phyloP scores from a whole-genome alignment of 1,140 invertebrate genomes.

The Myzus persicae region DNA sequence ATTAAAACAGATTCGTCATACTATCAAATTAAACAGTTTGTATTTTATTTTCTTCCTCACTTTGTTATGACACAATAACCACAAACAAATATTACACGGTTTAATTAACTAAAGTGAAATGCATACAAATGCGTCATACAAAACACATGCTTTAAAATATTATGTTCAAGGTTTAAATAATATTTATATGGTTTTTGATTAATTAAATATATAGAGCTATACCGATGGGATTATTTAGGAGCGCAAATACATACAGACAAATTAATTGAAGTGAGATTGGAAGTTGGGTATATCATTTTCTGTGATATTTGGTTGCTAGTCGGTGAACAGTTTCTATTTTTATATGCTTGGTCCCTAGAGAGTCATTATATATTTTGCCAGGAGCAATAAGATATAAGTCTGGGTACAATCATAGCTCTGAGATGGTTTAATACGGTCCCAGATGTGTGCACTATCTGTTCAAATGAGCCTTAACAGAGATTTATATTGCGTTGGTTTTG shows the following conservation, averaged over 20 bases:
- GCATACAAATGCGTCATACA: too few species aligned
- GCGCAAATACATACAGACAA: neutral
- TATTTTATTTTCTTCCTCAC: too few species aligned
- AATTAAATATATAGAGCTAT: neutral
- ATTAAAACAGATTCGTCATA: too few species aligned
- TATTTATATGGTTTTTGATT: too few species aligned
- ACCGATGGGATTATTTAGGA: neutral
- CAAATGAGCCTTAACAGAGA: constrained; percentile 8
- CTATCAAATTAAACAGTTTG: too few species aligned
- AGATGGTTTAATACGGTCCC: neutral
- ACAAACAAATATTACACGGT: too few species aligned
- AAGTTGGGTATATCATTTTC: neutral
- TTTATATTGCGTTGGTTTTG: neutral
- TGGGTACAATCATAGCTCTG: neutral
- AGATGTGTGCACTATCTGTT: neutral
- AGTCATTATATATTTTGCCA: neutral
- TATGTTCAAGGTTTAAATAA: too few species aligned
- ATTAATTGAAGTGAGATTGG: neutral
- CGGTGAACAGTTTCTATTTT: neutral
- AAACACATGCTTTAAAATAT: too few species aligned
- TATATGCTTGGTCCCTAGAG: neutral
- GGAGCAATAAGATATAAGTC: neutral
- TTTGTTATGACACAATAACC: too few species aligned
- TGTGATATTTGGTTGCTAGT: neutral
- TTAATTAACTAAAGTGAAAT: too few species aligned